Base-by-base conservation (phyloP, 2,113 vertebrate species). In the Misgurnus anguillicaudatus region DNA sequence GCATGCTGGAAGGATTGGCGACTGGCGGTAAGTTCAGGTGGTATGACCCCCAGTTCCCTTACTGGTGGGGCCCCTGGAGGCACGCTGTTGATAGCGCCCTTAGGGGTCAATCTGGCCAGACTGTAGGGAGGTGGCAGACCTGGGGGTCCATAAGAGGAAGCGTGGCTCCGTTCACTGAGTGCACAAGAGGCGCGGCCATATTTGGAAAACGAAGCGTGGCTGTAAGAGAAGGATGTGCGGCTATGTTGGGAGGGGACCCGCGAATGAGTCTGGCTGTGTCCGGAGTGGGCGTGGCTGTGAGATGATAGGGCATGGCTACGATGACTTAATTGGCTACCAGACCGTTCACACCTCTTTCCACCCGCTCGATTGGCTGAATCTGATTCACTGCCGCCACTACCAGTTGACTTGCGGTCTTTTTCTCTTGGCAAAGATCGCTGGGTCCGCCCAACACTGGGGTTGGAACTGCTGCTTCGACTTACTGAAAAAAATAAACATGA, bases 1-100 rank as follows among this genome's bases (percentile, higher is more conserved):
- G 97, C 96, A 80, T 96, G 97, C 93, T 98, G 97, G 88, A 99
- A 98, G 83, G 97, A 99, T 90, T 98, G 97, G 70, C 96, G 95
- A 82, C 97, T 98, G 39, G 93, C 96, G 0, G 95, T 98, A 87
- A 98, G 94, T 89, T 99, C 97, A 0, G 97, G 96, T 19, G 96
- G 96, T 6, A 97, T 85, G 0, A 95, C 84, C 9, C 93, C 88
- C 74, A 98, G 90, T 89, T 98, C 97, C 7, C 96, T 92, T 53
- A 96, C 93, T 0, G 97, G 96, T 0, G 97, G 97, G 0, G 91
- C 96, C 41, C 96, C 96, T 0, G 97, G 97, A 0, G 97, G 96
- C 0, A 92, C 91, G 9, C 90, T 91, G 78, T 38, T 87, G 67
- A 91, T 65, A 7, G 88, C 87, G 63, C 80, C 87, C 83, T 94